phyloP scores from a whole-genome alignment of 2,888 invertebrate species.

The Drosophila anceps region DNA sequence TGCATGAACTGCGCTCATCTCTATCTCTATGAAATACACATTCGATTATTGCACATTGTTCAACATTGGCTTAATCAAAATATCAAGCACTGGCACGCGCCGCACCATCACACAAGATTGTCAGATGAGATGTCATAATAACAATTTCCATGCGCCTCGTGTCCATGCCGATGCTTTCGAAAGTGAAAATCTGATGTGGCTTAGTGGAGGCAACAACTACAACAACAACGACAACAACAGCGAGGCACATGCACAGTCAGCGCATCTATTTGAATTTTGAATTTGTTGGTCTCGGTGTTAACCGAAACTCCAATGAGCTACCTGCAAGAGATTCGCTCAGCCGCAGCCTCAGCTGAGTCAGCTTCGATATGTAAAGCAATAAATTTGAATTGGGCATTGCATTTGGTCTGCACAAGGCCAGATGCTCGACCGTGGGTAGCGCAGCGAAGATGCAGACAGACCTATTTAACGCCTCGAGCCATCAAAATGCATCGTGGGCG shows the following conservation, averaged over 20 bases:
- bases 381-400: conserved; percentile 5
- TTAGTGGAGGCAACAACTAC: conserved; percentile 11
- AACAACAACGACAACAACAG: background rate
- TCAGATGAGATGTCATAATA: conserved; percentile 33
- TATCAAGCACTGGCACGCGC: conserved; percentile 13
- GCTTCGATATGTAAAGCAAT: conserved; percentile 1
- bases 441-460: conserved; percentile 39
- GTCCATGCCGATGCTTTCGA: conserved; percentile 28
- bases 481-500: conserved; percentile 62
- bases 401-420: conserved; percentile 21
- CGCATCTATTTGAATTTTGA: conserved; percentile 18
- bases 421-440: conserved; percentile 21
- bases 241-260: conserved; percentile 1
- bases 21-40: background rate
- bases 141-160: conserved; percentile 26
- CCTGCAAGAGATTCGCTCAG: background rate
- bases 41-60: background rate
- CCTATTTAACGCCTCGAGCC: conserved; percentile 68
- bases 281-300: conserved; percentile 4
- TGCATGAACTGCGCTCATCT: background rate
- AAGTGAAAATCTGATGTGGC: conserved; percentile 44
- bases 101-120: conserved; percentile 7
- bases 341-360: background rate
- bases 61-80: conserved; percentile 12
- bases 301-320: conserved; percentile 21